Evolutionary conservation across 2,888 invertebrate genomes (phyloP), one percentile per base, ranked within the genome.

Genomic region (Xylota segnis): DNA sequence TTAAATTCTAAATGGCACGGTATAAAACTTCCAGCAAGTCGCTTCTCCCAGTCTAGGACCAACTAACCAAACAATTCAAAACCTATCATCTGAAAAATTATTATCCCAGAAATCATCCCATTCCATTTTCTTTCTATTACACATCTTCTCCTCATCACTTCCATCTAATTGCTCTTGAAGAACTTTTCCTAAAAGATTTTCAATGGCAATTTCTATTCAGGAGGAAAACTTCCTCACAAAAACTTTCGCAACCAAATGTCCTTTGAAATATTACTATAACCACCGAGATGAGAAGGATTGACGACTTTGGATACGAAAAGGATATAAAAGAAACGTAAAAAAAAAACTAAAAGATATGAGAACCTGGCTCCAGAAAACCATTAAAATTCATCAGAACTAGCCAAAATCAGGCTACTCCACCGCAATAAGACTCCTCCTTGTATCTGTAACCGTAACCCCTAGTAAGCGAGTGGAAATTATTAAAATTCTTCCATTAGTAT

Each of bases 1-100:
- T 61, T n/a, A 43, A 14, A 5, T 45, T 45, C 27, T 16, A 18
- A 29, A 63, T 16, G 16, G 12, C 7, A 29, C 16, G 34, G 9
- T 32, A 65, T 16, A 0, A 47, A 9, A 32, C 5, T 23, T 5
- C 47, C n/a, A 12, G 16, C 18, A n/a, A 47, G 16, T 12, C 10
- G 2, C 10, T n/a, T 45, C 14, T 32, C 14, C 29, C 63, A 63
- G 45, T 7, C 16, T 2, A 23, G 3, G 1, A 23, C 23, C 23
- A 23, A 23, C 23, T 3, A 23, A 23, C 23, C 23, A 23, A 23
- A 23, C 23, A 23, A 23, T 23, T 23, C 23, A 70, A 43, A 70
- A 70, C 56, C 45, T 70, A 70, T 45, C 12, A 70, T 70, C 58
- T 45, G 70, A 70, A 45, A 70, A 56, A 70, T 32, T 70, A 32